Percentiles rank a stretch among this genome's conserved stretches.
Conservation (phyloP, 2,797 vertebrate genomes). For the Cyclopterus lumpus region DNA sequence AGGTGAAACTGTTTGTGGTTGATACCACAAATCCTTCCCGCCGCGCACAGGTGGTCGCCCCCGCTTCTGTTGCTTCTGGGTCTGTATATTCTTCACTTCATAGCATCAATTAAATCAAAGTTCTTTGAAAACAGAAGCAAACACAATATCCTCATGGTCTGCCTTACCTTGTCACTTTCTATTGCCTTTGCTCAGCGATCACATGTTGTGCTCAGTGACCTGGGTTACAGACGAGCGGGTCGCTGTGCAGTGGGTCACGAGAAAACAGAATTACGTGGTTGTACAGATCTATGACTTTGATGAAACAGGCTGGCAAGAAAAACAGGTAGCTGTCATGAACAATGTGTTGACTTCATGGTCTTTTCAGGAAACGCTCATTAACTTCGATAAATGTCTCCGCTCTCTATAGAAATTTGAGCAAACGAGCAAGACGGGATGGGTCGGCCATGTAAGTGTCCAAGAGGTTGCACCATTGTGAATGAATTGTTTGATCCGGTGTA, state of each 20-base stretch:
- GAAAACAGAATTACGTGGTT: conserved; percentile 92
- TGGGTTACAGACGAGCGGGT: conserved; percentile 92
- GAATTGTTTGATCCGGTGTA: not conserved
- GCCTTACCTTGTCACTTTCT: conserved; percentile 63
- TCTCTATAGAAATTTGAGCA: conserved; percentile 85
- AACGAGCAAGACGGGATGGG: conserved; percentile 93
- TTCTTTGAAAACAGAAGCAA: conserved; percentile 16
- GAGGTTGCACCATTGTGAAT: not conserved
- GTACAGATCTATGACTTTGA: conserved; percentile 92
- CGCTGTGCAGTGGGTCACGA: conserved; percentile 93
- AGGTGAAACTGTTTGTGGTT: conserved; percentile 90
- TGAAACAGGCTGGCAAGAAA: conserved; percentile 78
- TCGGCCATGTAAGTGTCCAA: conserved; percentile 90
- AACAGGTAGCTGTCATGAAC: conserved; percentile 64
- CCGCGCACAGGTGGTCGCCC: conserved; percentile 84
- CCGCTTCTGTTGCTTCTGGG: conserved; percentile 86
- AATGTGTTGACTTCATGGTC: not conserved
- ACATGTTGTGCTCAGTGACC: conserved; percentile 94
- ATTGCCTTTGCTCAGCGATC: conserved; percentile 86
- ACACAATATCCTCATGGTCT: conserved; percentile 15
- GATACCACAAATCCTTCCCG: conserved; percentile 75
- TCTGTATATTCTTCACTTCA: conserved; percentile 65
- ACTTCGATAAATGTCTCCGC: conserved; percentile 40
- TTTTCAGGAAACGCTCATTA: conserved; percentile 14
- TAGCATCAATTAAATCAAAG: not conserved